phyloP scores from a whole-genome alignment of 2,113 vertebrate species.

The Atherinomorus stipes region DNA sequence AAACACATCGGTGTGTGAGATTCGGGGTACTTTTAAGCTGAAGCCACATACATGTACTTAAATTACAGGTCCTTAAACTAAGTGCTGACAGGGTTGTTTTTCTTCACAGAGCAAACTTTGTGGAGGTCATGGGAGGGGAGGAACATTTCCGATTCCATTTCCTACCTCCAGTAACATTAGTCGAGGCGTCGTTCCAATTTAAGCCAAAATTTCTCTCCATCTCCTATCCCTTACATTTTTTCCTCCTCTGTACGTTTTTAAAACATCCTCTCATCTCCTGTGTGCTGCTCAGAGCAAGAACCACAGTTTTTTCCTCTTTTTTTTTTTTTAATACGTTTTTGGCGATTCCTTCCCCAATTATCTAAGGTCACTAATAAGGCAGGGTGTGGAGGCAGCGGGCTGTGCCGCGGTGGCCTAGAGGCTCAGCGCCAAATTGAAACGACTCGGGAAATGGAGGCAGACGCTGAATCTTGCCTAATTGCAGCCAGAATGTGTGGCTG shows the following conservation, averaged over 20 bases:
- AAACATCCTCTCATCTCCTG: constrained; percentile 67
- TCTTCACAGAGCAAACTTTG: constrained; percentile 64
- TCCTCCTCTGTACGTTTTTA: background rate
- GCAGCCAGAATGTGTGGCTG: constrained; percentile 50
- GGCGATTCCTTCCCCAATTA: constrained; percentile 74
- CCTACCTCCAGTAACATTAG: constrained; percentile 64
- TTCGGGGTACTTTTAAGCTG: constrained; percentile 4
- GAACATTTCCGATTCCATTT: constrained; percentile 66
- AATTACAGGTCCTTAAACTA: constrained; percentile 23
- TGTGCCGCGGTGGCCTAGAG: constrained; percentile 72
- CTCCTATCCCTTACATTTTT: constrained; percentile 23
- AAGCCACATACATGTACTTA: constrained; percentile 40
- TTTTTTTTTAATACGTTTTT: background rate
- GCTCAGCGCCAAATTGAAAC: constrained; percentile 74
- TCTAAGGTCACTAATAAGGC: constrained; percentile 78
- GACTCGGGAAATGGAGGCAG: constrained; percentile 67
- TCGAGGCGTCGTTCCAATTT: constrained; percentile 51
- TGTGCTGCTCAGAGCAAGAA: constrained; percentile 51
- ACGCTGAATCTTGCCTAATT: constrained; percentile 70
- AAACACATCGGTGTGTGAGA: constrained; percentile 15
- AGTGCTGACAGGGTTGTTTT: constrained; percentile 56
- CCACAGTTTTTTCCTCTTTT: constrained; percentile 1
- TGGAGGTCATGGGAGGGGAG: constrained; percentile 45
- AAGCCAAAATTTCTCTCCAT: constrained; percentile 40
- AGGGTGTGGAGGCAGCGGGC: constrained; percentile 72